These are phyloP conservation scores for Hedychridium roseum DNA, from an alignment of 2,888 invertebrate species.

Conservation along the genomic window DNA sequence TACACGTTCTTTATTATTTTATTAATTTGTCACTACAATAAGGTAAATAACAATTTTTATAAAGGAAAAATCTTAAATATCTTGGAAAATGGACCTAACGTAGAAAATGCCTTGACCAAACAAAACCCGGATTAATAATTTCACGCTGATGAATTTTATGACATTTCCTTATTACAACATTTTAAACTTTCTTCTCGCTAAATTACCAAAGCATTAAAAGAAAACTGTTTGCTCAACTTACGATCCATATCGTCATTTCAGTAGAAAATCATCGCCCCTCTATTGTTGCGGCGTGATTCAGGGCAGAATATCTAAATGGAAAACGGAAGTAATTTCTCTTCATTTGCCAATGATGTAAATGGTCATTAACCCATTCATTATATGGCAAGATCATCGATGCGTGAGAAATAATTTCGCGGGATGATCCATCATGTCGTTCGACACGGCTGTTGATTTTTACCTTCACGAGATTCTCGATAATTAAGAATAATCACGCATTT, in stretches of 20 bases:
- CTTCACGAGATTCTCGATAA: conserved; percentile 4
- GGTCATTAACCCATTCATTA: conserved; percentile 26
- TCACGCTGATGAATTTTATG: too few relatives aligned
- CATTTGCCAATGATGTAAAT: conserved; percentile 17
- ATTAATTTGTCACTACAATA: too few relatives aligned
- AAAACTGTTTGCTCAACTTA: conserved; percentile 12
- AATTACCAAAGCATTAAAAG: too few relatives aligned
- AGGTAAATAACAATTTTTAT: too few relatives aligned
- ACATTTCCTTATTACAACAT: too few relatives aligned
- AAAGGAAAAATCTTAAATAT: too few relatives aligned
- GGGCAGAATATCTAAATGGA: conserved; percentile 22
- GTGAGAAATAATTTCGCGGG: conserved; percentile 18
- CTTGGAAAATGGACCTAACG: too few relatives aligned
- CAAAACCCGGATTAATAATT: too few relatives aligned
- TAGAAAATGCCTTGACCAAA: too few relatives aligned
- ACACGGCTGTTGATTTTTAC: conserved; percentile 31
- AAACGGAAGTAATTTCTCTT: conserved; percentile 30
- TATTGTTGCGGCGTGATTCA: conserved; percentile 18
- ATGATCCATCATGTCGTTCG: conserved; percentile 17
- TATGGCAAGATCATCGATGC: conserved; percentile 23
- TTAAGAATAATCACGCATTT: conserved; percentile 3
- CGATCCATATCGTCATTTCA: conserved; percentile 13
- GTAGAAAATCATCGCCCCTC: conserved; percentile 18
- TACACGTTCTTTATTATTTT: too few relatives aligned
- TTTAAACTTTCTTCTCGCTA: too few relatives aligned